A percentile compares a stretch with the other conserved stretches of the same genome.
These are phyloP conservation scores for Hippocampus kuda DNA, from an alignment of 2,797 vertebrate species.

Conservation along the genomic window DNA sequence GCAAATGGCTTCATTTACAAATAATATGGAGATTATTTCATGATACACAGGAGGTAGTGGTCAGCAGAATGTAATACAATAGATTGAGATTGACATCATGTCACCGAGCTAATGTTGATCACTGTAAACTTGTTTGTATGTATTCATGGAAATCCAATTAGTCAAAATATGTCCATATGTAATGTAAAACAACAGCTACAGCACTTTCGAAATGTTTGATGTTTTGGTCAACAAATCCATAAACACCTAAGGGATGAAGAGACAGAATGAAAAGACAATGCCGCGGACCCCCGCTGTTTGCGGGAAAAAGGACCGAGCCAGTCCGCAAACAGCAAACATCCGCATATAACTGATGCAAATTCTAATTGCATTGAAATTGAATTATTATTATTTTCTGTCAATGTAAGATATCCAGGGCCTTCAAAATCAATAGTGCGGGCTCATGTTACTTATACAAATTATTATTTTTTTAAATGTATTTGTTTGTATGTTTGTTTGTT, in stretches of 20 bases:
- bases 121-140: background rate
- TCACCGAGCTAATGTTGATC: background rate
- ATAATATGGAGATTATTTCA: conserved; percentile 49
- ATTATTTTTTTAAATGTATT: too few relatives aligned
- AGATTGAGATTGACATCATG: background rate
- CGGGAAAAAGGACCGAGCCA: too few relatives aligned
- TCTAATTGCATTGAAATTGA: too few relatives aligned
- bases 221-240: background rate
- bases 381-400: too few relatives aligned
- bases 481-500: too few relatives aligned
- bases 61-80: background rate
- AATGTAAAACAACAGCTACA: background rate
- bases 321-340: too few relatives aligned
- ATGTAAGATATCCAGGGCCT: background rate
- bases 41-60: conserved; percentile 26
- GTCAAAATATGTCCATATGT: background rate
- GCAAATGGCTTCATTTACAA: conserved; percentile 29
- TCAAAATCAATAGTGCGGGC: background rate
- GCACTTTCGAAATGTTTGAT: background rate
- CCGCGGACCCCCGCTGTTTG: too few relatives aligned
- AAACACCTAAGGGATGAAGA: background rate
- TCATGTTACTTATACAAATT: too few relatives aligned
- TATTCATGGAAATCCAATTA: background rate
- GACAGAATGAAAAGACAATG: background rate
- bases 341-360: too few relatives aligned